Conservation (phyloP, 2,888 invertebrate species). For the Myopa testacea region DNA sequence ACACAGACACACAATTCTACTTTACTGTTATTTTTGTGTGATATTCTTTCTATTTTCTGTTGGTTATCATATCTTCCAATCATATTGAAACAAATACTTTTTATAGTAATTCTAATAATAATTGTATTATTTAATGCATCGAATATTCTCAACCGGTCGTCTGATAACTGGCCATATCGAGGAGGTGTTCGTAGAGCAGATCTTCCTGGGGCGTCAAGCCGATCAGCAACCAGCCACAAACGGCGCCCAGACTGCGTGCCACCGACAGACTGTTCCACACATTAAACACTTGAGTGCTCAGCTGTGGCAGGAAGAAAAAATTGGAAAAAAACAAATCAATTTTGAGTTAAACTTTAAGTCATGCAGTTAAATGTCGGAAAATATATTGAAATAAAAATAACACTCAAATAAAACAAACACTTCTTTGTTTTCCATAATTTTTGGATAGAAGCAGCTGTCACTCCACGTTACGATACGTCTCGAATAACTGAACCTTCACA, state of each 20-base stretch:
- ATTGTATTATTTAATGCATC: not conserved
- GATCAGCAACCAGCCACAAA: conserved; percentile 71
- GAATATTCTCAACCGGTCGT: conserved; percentile 63
- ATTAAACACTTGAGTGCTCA: conserved; percentile 68
- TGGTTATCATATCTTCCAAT: not conserved
- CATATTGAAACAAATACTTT: not conserved
- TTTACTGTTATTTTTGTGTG: not conserved
- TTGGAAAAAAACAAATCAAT: not conserved
- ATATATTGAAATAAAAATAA: too few species aligned
- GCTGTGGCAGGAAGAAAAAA: conserved; percentile 52
- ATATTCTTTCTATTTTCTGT: not conserved
- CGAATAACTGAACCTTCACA: too few species aligned
- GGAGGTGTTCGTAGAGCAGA: conserved; percentile 70
- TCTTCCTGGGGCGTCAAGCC: conserved; percentile 71
- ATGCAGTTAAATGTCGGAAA: too few species aligned
- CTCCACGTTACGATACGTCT: too few species aligned
- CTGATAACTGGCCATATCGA: conserved; percentile 68
- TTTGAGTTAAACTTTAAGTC: not conserved
- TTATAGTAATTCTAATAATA: not conserved
- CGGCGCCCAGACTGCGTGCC: conserved; percentile 71
- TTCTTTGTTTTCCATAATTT: too few species aligned
- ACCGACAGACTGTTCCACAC: conserved; percentile 72
- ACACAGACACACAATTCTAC: conserved; percentile 9
- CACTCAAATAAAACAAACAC: too few species aligned
- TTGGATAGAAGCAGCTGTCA: too few species aligned